These are phyloP conservation scores for Pangasius krempfi DNA, from an alignment of 2,797 vertebrate genomes.

Conservation along the genomic window DNA sequence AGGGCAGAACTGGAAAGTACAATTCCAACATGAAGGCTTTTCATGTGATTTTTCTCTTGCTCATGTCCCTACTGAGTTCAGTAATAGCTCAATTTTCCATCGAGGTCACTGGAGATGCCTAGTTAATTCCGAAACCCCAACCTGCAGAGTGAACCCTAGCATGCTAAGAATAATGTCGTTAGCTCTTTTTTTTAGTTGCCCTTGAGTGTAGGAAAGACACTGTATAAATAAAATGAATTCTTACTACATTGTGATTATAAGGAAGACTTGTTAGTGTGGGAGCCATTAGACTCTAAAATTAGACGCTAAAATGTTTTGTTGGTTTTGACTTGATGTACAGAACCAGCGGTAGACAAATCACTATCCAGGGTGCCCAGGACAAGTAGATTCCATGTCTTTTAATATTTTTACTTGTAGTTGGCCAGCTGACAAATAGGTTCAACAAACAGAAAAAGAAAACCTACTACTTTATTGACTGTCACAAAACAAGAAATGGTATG, in stretches of 20 bases:
- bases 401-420: neutral
- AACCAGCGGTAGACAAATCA: neutral
- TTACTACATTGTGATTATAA: neutral
- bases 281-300: neutral
- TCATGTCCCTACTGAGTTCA: constrained; percentile 11
- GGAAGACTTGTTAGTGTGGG: neutral
- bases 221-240: neutral
- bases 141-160: neutral
- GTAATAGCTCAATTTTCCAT: constrained; percentile 8
- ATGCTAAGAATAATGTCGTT: constrained; percentile 24
- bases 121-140: constrained; percentile 5
- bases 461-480: neutral
- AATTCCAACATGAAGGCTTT: neutral
- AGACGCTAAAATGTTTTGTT: neutral
- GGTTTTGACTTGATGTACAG: neutral
- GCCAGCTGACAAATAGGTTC: no score
- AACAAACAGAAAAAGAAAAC: no score
- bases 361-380: neutral
- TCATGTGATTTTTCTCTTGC: constrained; percentile 11
- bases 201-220: neutral
- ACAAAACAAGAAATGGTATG: neutral
- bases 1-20: neutral
- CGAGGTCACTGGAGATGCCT: neutral
- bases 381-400: neutral
- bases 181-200: neutral